A percentile compares a stretch with the other conserved stretches of the same genome.
phyloP scores from a whole-genome alignment of 2,113 vertebrate species.

The Ptilorrhoa leucosticta region DNA sequence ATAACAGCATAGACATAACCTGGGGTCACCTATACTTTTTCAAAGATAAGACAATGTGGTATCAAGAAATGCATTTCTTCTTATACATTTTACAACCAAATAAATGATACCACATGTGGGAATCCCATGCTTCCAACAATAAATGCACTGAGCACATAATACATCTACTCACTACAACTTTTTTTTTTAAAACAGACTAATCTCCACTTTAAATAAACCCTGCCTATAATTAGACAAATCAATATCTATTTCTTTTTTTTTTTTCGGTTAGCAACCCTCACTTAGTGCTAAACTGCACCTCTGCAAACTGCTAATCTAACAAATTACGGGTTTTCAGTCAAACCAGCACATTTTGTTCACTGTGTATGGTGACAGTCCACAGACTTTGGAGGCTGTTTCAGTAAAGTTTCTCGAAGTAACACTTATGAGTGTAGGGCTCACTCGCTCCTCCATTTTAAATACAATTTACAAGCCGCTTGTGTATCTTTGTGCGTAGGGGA shows the following conservation, averaged over 20 bases:
- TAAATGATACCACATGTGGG: neutral
- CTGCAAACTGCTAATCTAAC: constrained; percentile 34
- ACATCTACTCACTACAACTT: neutral
- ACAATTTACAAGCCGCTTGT: neutral
- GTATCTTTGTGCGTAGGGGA: neutral
- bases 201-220: neutral
- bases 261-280: constrained; percentile 9
- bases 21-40: neutral
- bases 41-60: neutral
- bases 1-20: neutral
- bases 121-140: neutral
- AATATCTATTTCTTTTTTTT: constrained; percentile 1
- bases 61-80: neutral
- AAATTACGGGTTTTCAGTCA: constrained; percentile 38
- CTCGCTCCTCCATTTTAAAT: neutral
- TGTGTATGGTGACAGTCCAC: neutral
- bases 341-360: neutral
- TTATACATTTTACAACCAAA: neutral
- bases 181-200: neutral
- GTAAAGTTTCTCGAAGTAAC: neutral
- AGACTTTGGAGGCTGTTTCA: neutral
- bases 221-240: constrained; percentile 15
- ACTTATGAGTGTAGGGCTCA: neutral
- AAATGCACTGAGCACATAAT: neutral
- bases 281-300: constrained; percentile 12